Conservation (phyloP, 2,113 vertebrate species). For the Sander vitreus region DNA sequence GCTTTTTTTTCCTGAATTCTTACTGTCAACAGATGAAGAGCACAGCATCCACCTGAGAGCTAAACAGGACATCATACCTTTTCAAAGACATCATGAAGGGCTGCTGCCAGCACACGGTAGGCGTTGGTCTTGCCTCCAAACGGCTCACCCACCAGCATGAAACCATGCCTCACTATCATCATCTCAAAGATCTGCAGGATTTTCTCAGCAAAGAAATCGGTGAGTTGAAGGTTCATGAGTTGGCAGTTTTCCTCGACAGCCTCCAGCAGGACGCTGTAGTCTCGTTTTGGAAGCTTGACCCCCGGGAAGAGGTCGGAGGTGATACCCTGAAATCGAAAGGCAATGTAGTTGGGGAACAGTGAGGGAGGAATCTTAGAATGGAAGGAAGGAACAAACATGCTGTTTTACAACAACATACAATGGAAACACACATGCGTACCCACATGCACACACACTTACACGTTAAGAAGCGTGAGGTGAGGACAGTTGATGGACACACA, state of each 20-base stretch:
- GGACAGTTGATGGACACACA: neutral
- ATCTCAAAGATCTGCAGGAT: constrained; percentile 94
- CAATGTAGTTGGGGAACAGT: neutral
- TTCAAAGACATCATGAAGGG: constrained; percentile 86
- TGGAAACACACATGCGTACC: neutral
- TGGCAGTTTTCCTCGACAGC: constrained; percentile 88
- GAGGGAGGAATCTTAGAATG: neutral
- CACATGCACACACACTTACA: neutral
- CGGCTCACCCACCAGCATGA: constrained; percentile 94
- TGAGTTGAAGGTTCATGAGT: constrained; percentile 92
- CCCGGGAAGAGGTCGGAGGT: constrained; percentile 95
- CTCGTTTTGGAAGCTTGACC: constrained; percentile 89
- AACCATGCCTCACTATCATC: constrained; percentile 94
- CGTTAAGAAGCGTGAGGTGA: neutral
- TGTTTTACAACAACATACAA: neutral
- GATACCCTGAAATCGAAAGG: constrained; percentile 85
- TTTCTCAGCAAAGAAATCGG: constrained; percentile 88
- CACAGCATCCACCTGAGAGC: neutral
- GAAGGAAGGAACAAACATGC: neutral
- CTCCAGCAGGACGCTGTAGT: constrained; percentile 87
- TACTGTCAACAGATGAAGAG: neutral
- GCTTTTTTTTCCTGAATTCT: neutral
- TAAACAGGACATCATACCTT: constrained; percentile 80
- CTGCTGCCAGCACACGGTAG: constrained; percentile 89
- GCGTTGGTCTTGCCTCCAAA: constrained; percentile 93